Conservation (phyloP, 92 coral and sea anemone species). For the Actinernus sp. region DNA sequence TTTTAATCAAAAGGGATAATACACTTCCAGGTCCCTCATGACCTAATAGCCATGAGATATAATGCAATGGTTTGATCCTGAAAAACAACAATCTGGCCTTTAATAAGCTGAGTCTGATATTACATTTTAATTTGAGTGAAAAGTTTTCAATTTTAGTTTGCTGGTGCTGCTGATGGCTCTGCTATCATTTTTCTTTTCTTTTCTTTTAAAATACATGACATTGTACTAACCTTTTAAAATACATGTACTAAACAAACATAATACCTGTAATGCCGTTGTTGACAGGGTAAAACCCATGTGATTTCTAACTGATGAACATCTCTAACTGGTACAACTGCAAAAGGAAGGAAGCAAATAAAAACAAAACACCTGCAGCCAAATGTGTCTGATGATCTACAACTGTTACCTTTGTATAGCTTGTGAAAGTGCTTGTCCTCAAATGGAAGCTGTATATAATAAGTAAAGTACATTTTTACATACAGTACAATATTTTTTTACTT, state of each 20-base stretch:
- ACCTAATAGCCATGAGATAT: slow-evolving; percentile 89
- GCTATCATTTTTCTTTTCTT: too few relatives aligned
- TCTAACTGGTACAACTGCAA: slow-evolving; percentile 80
- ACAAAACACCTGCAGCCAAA: not conserved
- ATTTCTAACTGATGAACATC: slow-evolving; percentile 87
- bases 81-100: not conserved
- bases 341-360: not conserved
- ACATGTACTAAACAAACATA: not conserved
- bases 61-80: slow-evolving; percentile 92
- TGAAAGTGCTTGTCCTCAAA: slow-evolving; percentile 61
- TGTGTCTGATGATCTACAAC: not conserved
- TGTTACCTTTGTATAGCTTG: slow-evolving; percentile 85
- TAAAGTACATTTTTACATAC: not conserved
- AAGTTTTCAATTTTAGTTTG: too few relatives aligned
- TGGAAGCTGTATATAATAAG: slow-evolving; percentile 46
- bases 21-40: slow-evolving; percentile 96
- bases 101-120: too few relatives aligned
- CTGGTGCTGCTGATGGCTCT: too few relatives aligned
- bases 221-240: too few relatives aligned
- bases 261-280: slow-evolving; percentile 84
- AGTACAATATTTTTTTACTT: too few relatives aligned
- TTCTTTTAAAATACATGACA: too few relatives aligned
- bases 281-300: slow-evolving; percentile 88
- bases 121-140: too few relatives aligned
- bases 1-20: slow-evolving; percentile 82